Percentiles rank a stretch among this genome's conserved stretches.
Evolutionary conservation across 2,888 invertebrate genomes (phyloP).

Genomic region (Aromia moschata): DNA sequence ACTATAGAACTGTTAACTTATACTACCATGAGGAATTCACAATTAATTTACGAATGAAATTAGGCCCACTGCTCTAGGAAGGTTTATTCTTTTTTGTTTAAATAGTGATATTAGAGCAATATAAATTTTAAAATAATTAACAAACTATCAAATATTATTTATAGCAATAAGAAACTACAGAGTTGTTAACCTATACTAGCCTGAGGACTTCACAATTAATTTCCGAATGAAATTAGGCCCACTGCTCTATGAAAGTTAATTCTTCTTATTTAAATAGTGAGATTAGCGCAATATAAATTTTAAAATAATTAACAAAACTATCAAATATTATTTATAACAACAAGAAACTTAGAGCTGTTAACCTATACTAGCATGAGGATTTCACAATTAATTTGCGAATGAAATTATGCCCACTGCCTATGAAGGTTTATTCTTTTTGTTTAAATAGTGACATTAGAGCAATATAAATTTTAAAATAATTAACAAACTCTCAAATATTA

Average conservation of each 20-base stretch:
- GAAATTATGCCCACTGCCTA: not conserved
- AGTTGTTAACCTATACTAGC: not conserved
- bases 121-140: not conserved
- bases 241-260: conserved; percentile 1
- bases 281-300: conserved; percentile 8
- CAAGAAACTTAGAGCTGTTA: too few species aligned
- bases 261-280: conserved; percentile 13
- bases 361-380: not conserved
- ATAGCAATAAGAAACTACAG: not conserved
- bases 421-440: not conserved
- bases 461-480: not conserved
- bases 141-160: not conserved
- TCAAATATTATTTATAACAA: conserved; percentile 17
- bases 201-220: too few species aligned
- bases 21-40: not conserved
- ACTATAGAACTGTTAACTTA: too few species aligned
- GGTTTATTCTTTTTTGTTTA: not conserved
- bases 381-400: too few species aligned
- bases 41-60: too few species aligned
- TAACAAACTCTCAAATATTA: not conserved
- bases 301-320: conserved; percentile 20
- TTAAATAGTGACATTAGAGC: not conserved
- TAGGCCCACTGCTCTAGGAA: not conserved
- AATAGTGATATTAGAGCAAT: not conserved
- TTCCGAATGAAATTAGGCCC: too few species aligned